phyloP scores from a whole-genome alignment of 2,888 invertebrate genomes.

The Elmis aenea region DNA sequence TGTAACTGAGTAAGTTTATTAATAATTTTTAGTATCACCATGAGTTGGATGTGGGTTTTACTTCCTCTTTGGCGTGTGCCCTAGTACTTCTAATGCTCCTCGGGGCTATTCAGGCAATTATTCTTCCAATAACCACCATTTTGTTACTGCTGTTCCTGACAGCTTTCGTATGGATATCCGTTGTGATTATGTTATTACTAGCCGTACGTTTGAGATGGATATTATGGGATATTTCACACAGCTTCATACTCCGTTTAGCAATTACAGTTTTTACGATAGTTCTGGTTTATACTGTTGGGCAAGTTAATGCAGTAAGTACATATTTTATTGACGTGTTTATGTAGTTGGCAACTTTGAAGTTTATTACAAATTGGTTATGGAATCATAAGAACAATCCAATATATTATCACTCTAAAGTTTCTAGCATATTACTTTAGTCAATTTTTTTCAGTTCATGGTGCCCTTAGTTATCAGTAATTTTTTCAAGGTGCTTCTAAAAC shows the following conservation, averaged over 20 bases:
- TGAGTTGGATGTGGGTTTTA: slow-evolving; percentile 81
- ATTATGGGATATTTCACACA: slow-evolving; percentile 79
- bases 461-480: too few relatives aligned
- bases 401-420: too few relatives aligned
- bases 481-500: too few relatives aligned
- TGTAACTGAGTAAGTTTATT: not conserved
- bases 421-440: too few relatives aligned
- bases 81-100: slow-evolving; percentile 68
- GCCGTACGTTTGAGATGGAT: slow-evolving; percentile 81
- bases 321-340: too few relatives aligned
- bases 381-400: too few relatives aligned
- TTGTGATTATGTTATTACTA: slow-evolving; percentile 76
- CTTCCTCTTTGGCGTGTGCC: slow-evolving; percentile 74
- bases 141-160: slow-evolving; percentile 79
- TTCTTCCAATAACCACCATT: slow-evolving; percentile 80
- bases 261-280: slow-evolving; percentile 84
- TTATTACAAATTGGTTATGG: too few relatives aligned
- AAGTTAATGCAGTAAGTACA: slow-evolving; percentile 84
- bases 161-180: slow-evolving; percentile 86
- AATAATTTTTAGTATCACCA: slow-evolving; percentile 68
- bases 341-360: too few relatives aligned
- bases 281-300: slow-evolving; percentile 81
- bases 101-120: slow-evolving; percentile 73
- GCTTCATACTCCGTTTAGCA: slow-evolving; percentile 75
- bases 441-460: too few relatives aligned